These are phyloP conservation scores for Drosophila asahinai DNA, from an alignment of 1,140 invertebrate genomes.

Conservation along the genomic window DNA sequence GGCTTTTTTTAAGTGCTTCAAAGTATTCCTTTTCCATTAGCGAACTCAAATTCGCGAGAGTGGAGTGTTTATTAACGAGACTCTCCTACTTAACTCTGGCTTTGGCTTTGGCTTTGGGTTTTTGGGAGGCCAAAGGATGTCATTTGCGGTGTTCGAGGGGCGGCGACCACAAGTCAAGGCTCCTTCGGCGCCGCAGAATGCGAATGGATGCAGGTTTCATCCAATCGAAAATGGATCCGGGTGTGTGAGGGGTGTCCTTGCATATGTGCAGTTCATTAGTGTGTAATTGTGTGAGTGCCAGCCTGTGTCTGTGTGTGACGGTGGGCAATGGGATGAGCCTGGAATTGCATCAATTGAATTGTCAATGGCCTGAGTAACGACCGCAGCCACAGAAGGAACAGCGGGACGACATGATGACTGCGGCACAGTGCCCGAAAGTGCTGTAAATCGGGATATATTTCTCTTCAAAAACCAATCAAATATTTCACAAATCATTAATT, in stretches of 20 bases:
- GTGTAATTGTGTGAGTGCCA: constrained; percentile 48
- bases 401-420: constrained; percentile 3
- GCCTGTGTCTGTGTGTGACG: background rate
- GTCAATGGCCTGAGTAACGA: constrained; percentile 54
- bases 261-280: constrained; percentile 60
- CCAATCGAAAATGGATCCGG: background rate
- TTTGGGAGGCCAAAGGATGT: constrained; percentile 14
- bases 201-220: constrained; percentile 15
- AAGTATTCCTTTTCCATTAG: constrained; percentile 2
- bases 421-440: constrained; percentile 11
- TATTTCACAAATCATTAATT: too few species aligned
- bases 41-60: constrained; percentile 1
- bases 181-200: constrained; percentile 18
- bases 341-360: constrained; percentile 63
- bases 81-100: constrained; percentile 1
- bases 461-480: too few species aligned
- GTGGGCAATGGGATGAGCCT: background rate
- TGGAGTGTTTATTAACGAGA: constrained; percentile 27
- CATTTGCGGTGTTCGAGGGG: constrained; percentile 25
- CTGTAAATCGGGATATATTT: too few species aligned
- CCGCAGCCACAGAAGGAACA: constrained; percentile 37
- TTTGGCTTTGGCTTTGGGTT: background rate
- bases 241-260: background rate
- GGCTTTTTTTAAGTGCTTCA: too few species aligned
- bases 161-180: constrained; percentile 34